These are phyloP conservation scores for Zeuzera pyrina DNA, from an alignment of 2,888 invertebrate genomes.

Conservation along the genomic window DNA sequence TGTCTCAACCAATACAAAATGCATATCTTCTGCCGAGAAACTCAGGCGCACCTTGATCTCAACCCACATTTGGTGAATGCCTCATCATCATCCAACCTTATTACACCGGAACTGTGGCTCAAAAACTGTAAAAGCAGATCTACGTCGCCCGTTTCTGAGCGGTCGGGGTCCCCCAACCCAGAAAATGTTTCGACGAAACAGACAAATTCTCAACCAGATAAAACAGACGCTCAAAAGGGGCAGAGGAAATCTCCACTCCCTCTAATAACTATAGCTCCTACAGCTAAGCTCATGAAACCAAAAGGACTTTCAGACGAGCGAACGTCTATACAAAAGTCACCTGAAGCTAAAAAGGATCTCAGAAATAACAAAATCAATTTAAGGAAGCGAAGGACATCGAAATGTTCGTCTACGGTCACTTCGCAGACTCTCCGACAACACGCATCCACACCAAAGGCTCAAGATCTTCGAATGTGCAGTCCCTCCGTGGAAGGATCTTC, in stretches of 20 bases:
- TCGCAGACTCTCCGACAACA: constrained; percentile 51
- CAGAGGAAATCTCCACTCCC: constrained; percentile 71
- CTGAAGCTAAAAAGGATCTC: constrained; percentile 55
- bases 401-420: constrained; percentile 57
- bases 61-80: constrained; percentile 79
- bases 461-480: constrained; percentile 59
- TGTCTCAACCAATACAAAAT: constrained; percentile 97
- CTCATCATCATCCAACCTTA: constrained; percentile 72
- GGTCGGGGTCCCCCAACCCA: constrained; percentile 68
- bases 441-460: constrained; percentile 55
- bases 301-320: constrained; percentile 48
- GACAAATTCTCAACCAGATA: constrained; percentile 28
- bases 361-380: constrained; percentile 57
- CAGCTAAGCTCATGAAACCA: constrained; percentile 75
- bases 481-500: constrained; percentile 52
- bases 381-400: constrained; percentile 57
- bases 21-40: constrained; percentile 96
- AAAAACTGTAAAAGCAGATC: constrained; percentile 83
- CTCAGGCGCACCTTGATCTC: constrained; percentile 91
- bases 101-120: constrained; percentile 94
- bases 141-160: constrained; percentile 71
- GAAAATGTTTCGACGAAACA: constrained; percentile 35
- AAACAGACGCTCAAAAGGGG: constrained; percentile 31
- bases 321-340: constrained; percentile 40
- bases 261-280: constrained; percentile 77